Evolutionary conservation across 2,888 invertebrate genomes (phyloP).

Genomic region (Eilema griseolum): DNA sequence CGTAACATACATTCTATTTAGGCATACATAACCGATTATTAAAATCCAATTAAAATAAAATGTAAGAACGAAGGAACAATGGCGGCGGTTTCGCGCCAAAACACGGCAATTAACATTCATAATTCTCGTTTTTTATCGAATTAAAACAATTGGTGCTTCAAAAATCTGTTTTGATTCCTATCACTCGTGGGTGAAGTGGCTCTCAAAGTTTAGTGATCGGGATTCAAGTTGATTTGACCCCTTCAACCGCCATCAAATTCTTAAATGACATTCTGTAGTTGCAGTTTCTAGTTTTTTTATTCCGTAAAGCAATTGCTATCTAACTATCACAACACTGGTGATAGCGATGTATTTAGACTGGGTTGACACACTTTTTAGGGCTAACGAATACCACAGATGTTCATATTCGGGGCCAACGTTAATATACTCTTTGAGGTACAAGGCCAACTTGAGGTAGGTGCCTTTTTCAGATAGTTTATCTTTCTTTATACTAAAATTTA

Average conservation of each 20-base stretch:
- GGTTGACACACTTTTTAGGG: background rate
- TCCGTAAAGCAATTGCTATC: background rate
- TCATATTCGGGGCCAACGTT: too few species aligned
- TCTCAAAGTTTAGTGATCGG: slow-evolving; percentile 46
- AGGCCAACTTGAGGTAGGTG: background rate
- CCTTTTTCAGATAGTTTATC: background rate
- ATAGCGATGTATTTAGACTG: background rate
- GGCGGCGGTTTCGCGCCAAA: slow-evolving; percentile 67
- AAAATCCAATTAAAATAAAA: slow-evolving; percentile 68
- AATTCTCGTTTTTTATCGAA: slow-evolving; percentile 76
- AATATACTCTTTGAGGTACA: too few species aligned
- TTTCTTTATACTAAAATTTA: background rate
- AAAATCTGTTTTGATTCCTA: slow-evolving; percentile 69
- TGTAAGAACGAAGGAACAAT: slow-evolving; percentile 70
- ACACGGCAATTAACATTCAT: slow-evolving; percentile 79
- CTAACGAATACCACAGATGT: too few species aligned
- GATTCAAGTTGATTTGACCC: background rate
- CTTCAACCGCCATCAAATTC: background rate
- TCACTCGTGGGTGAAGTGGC: slow-evolving; percentile 59
- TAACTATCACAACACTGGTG: background rate
- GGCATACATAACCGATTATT: slow-evolving; percentile 64
- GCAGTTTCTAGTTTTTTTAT: background rate
- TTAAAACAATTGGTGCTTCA: slow-evolving; percentile 76
- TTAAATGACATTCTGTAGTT: background rate
- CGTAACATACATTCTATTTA: slow-evolving; percentile 14